These are phyloP conservation scores for Mythimna pallens DNA, from an alignment of 2,888 invertebrate genomes.

Conservation along the genomic window DNA sequence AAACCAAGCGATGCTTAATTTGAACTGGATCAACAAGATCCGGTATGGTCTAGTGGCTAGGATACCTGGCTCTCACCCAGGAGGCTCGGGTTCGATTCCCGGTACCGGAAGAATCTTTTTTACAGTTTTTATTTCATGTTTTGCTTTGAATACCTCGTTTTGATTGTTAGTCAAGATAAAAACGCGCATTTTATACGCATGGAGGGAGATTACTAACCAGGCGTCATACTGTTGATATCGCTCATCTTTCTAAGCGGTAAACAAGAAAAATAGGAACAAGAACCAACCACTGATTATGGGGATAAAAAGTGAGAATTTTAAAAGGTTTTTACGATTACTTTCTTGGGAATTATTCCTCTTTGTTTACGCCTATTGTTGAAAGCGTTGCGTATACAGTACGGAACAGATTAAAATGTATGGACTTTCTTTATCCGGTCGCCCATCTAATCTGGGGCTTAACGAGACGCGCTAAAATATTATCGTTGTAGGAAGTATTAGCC, in stretches of 20 bases:
- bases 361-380: slow-evolving; percentile 72
- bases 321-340: slow-evolving; percentile 70
- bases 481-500: slow-evolving; percentile 74
- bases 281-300: slow-evolving; percentile 66
- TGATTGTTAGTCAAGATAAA: slow-evolving; percentile 59
- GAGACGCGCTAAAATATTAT: slow-evolving; percentile 72
- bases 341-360: slow-evolving; percentile 71
- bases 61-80: slow-evolving; percentile 91
- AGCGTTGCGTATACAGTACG: slow-evolving; percentile 69
- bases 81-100: slow-evolving; percentile 92
- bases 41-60: slow-evolving; percentile 92
- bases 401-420: slow-evolving; percentile 66
- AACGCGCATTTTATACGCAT: slow-evolving; percentile 55
- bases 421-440: slow-evolving; percentile 67
- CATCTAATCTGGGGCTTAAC: slow-evolving; percentile 71
- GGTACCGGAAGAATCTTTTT: slow-evolving; percentile 89
- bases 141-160: slow-evolving; percentile 57
- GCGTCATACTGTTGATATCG: slow-evolving; percentile 64
- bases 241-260: slow-evolving; percentile 73
- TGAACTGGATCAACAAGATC: slow-evolving; percentile 63
- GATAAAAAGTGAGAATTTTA: slow-evolving; percentile 74
- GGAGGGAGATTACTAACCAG: slow-evolving; percentile 58
- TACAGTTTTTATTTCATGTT: slow-evolving; percentile 39
- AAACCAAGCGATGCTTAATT: slow-evolving; percentile 20
- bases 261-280: slow-evolving; percentile 72